Base-by-base conservation (phyloP, 2,888 invertebrate species). In the Xestia rhomboidea region DNA sequence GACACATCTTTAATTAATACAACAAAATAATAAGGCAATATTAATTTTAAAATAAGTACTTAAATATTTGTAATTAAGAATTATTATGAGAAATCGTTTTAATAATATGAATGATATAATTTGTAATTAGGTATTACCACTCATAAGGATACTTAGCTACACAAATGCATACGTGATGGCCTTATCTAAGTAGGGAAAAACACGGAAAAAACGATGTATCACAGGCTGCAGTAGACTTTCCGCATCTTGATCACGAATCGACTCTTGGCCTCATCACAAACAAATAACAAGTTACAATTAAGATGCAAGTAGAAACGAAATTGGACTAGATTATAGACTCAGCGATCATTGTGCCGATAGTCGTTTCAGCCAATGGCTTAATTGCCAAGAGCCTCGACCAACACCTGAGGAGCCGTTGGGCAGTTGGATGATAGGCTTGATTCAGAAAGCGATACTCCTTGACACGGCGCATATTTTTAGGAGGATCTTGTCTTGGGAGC, bases 121-220 rank as follows among this genome's bases (percentile, higher is more conserved):
- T 38, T 15, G 24, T 27, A 46, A 11, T 46, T 24, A 41, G 41
- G 41, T 41, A 38, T 38, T 46, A 71, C 27, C 60, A 8, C 27
- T 24, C 30, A 66, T 4, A 21, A 57, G 66, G 76, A 60, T 57
- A 66, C 7, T 11, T n/a, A 7, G 24, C 41, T 5, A 6, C n/a
- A 66, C 24, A 38, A 38, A 38, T 21, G 60, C n/a, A 30, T 62
- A 51, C 60, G 67, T 76, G 41, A n/a, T 67, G 18, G 13, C 10
- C 10, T 60, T 67, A 67, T 77, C 41, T 49, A 5, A n/a, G 41
- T 49, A 21, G 41, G 60, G n/a, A 15, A 67, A 68, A 10, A 27
- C 64, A 15, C 0, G 64, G 64, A 57, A 74, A 75, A 46, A 27
- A 77, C 60, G 3, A 60, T 76, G 13, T 34, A 3, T 51, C 67